Base-by-base conservation (phyloP, 2,113 vertebrate genomes). In the Clarias gariepinus region DNA sequence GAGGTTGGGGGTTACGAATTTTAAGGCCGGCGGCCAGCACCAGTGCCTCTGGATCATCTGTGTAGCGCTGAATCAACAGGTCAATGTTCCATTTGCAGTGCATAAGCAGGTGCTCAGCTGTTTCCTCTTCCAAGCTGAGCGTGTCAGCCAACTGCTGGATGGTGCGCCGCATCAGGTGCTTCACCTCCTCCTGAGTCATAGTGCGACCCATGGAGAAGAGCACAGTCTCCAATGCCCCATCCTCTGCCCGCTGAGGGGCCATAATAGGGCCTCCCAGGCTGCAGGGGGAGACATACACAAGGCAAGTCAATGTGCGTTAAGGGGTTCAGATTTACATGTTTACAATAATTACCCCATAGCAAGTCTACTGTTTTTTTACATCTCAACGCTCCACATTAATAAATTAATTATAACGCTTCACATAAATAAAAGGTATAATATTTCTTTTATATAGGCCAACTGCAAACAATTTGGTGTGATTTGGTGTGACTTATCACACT, bases 71-170 rank as follows among this genome's bases (percentile, higher is more conserved):
- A 21, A 99, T 95, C 90, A 99, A 93, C 77, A 96, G 92, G 86
- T 99, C 98, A 21, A 97, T 95, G 10, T 98, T 97, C 98, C 98
- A 99, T 90, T 94, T 95, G 68, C 95, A 97, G 93, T 98, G 96
- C 33, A 96, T 94, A 73, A 99, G 94, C 18, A 99, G 95, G 90
- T 99, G 98, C 87, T 91, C 96, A 1, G 97, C 96, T 71, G 95
- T 91, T 68, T 99, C 98, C 73, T 91, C 87, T 0, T 96, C 89
- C 83, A 99, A 85, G 82, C 95, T 97, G 69, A 99, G 94, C 0
- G 96, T 97, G 81, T 94, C 95, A 0, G 97, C 95, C 11, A 99
- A 96, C 93, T 96, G 97, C 81, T 93, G 93, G 28, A 99, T 96
- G 0, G 96, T 98, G 91, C 95, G 94, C 73, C 93, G 94, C 97